A percentile compares a stretch with the other conserved stretches of the same genome.
Conservation (phyloP, 2,797 vertebrate genomes). For the Mycteria americana region DNA sequence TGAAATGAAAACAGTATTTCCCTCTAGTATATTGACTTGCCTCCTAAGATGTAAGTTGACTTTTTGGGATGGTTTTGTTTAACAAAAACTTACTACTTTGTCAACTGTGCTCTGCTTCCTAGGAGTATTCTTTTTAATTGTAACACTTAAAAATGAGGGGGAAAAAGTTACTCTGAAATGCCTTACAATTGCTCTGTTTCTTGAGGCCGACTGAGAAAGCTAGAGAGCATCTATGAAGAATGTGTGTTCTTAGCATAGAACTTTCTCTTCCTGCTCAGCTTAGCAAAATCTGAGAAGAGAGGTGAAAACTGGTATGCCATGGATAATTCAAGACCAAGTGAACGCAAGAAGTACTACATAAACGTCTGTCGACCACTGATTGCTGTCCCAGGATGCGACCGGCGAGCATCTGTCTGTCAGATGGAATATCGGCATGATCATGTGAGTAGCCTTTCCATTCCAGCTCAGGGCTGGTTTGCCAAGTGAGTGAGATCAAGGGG, state of each 20-base stretch:
- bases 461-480: background rate
- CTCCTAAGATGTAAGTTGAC: background rate
- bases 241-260: background rate
- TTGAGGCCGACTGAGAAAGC: background rate
- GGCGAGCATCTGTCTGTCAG: conserved; percentile 85
- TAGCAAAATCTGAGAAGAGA: conserved; percentile 78
- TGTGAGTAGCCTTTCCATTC: conserved; percentile 67
- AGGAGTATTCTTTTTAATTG: background rate
- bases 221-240: background rate
- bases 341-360: conserved; percentile 88
- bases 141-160: background rate
- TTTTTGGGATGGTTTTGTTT: background rate
- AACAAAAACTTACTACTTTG: background rate
- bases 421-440: conserved; percentile 73
- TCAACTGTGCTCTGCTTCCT: background rate
- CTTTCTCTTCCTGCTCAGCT: conserved; percentile 70
- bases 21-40: background rate
- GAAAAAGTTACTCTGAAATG: background rate
- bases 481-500: background rate
- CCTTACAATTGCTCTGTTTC: background rate
- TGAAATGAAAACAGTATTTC: background rate
- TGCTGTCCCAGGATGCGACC: conserved; percentile 85
- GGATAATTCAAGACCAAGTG: conserved; percentile 63
- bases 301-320: conserved; percentile 85
- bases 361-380: conserved; percentile 89